phyloP scores from a whole-genome alignment of 2,888 invertebrate species.

The Exocentrus adspersus region DNA sequence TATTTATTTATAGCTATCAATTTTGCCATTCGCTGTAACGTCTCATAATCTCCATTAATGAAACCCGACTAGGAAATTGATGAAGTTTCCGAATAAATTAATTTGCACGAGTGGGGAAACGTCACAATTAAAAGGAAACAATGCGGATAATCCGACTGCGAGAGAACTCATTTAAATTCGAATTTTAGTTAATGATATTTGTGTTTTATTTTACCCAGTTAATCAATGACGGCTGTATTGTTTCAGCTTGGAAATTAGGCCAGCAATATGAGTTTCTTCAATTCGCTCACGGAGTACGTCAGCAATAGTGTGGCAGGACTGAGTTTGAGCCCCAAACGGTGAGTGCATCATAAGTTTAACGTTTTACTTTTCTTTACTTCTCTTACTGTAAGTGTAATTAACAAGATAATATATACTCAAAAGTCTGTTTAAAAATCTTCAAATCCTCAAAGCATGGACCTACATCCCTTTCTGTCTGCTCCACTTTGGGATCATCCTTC shows the following conservation, averaged over 20 bases:
- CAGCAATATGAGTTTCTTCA: conserved; percentile 82
- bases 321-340: conserved; percentile 74
- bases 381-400: too few species aligned
- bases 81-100: conserved; percentile 5
- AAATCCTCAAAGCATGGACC: too few species aligned
- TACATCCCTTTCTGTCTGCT: too few species aligned
- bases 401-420: too few species aligned
- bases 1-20: too few species aligned
- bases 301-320: conserved; percentile 86
- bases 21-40: too few species aligned
- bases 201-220: neutral
- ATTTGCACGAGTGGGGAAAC: neutral
- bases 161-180: conserved; percentile 11
- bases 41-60: too few species aligned
- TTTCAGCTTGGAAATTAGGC: conserved; percentile 13
- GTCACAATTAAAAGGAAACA: conserved; percentile 10
- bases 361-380: too few species aligned
- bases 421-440: too few species aligned
- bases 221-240: conserved; percentile 17
- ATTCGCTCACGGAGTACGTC: conserved; percentile 86
- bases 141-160: conserved; percentile 12
- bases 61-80: neutral
- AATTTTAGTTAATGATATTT: conserved; percentile 12
- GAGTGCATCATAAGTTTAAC: too few species aligned
- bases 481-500: too few species aligned